These are phyloP conservation scores for Hystrix cristata DNA, from an alignment of 2,113 vertebrate genomes.

Conservation along the genomic window DNA sequence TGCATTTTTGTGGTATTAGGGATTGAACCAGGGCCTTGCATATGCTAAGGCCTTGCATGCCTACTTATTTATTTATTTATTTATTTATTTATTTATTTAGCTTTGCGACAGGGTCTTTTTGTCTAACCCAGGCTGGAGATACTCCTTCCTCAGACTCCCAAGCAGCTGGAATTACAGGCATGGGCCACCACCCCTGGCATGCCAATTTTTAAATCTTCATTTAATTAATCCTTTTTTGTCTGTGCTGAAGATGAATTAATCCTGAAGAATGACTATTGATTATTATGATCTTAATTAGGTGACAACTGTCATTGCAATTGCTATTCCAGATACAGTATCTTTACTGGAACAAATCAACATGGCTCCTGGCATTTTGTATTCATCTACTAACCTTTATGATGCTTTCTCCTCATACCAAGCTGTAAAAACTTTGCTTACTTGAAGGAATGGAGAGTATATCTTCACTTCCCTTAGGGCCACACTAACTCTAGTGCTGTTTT, in stretches of 20 bases:
- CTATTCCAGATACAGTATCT: neutral
- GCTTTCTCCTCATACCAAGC: neutral
- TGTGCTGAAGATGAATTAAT: neutral
- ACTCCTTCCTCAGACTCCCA: neutral
- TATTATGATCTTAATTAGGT: conserved; percentile 9
- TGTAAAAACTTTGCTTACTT: neutral
- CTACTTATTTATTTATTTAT: neutral
- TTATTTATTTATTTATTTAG: neutral
- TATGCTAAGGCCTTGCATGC: too few relatives aligned
- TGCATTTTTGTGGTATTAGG: neutral
- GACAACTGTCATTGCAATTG: neutral
- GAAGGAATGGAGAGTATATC: neutral
- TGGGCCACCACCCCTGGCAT: neutral
- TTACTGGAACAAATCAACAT: neutral
- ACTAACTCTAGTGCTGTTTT: neutral
- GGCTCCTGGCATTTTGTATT: neutral
- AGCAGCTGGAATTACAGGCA: neutral
- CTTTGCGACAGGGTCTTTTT: neutral
- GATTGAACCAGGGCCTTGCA: neutral
- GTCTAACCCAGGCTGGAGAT: neutral
- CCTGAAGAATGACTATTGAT: neutral
- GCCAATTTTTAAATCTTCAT: neutral
- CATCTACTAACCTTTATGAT: conserved; percentile 20
- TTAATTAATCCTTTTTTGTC: neutral
- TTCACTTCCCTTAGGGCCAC: neutral